phyloP scores from a whole-genome alignment of 2,888 invertebrate species.

The Clivina fossor region DNA sequence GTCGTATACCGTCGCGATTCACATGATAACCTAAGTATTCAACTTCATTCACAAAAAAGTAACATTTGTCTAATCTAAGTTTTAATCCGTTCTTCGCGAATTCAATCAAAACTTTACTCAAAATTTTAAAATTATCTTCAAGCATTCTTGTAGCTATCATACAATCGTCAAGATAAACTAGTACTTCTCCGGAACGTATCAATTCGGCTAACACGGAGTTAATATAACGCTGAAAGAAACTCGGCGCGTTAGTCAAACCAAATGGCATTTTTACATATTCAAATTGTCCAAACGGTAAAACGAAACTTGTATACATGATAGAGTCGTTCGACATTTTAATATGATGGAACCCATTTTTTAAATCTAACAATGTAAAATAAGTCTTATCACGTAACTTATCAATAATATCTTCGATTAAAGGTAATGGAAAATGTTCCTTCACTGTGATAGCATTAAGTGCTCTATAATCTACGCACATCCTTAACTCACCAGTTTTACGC shows the following conservation, averaged over 20 bases:
- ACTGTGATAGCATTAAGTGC: constrained; percentile 34
- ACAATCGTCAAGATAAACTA: constrained; percentile 29
- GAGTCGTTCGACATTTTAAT: constrained; percentile 36
- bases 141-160: constrained; percentile 13
- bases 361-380: constrained; percentile 39
- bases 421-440: constrained; percentile 37
- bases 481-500: too few relatives aligned
- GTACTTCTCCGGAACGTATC: neutral
- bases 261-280: constrained; percentile 40
- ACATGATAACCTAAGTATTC: too few relatives aligned
- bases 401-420: constrained; percentile 39
- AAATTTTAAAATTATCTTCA: neutral
- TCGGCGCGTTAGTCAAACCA: constrained; percentile 39
- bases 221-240: constrained; percentile 35
- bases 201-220: constrained; percentile 2
- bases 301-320: constrained; percentile 38
- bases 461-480: too few relatives aligned
- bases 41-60: too few relatives aligned
- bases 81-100: neutral
- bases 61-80: neutral
- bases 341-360: constrained; percentile 41
- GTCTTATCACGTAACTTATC: constrained; percentile 34
- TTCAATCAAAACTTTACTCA: neutral
- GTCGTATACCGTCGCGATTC: too few relatives aligned
- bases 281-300: constrained; percentile 40